Evolutionary conservation across 2,113 vertebrate genomes (phyloP), one percentile per base, ranked within the genome.

Genomic region (Ciconia boyciana): DNA sequence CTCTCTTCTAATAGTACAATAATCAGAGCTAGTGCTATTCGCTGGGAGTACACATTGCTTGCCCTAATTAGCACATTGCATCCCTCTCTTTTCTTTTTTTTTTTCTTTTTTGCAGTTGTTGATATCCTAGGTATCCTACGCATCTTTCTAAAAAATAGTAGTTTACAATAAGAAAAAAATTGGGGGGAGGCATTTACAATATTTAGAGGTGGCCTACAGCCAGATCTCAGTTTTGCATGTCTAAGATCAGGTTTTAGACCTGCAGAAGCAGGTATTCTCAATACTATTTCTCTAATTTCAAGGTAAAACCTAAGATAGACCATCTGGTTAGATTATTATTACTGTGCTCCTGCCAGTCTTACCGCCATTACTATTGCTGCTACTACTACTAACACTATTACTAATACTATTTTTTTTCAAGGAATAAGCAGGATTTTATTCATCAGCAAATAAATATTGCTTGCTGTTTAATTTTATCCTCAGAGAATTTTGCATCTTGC

Each of bases 381-480:
- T 76, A 9, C 36, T 55, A 51, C 41, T 91, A 70, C 69, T 77
- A 89, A 85, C 76, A 82, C 87, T 89, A 88, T 71, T 86, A 94
- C 25, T 60, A 94, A 68, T 57, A 81, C 15, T n/a, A 28, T 76
- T 74, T 89, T 95, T 89, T 96, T 94, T 86, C 57, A 92, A 97
- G 93, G 87, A 87, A 96, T 94, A 87, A 90, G 82, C 1, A 95
- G n/a, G 61, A 92, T 95, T 97, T 97, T 97, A 96, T 97, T 97
- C 97, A 98, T 97, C 91, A 97, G 83, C 93, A 98, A 96, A 94
- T 96, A 98, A 98, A 97, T 93, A 98, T 74, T 97, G 51, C 86
- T 97, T 97, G 90, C 86, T 95, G 94, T 94, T 98, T 97, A 98
- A 98, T 97, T 98, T 98, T 96, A 97, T 97, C 97, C 97, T 97